A percentile compares a stretch with the other conserved stretches of the same genome.
Evolutionary conservation across 2,888 invertebrate species (phyloP).

Genomic region (Hoplodrina blanda): DNA sequence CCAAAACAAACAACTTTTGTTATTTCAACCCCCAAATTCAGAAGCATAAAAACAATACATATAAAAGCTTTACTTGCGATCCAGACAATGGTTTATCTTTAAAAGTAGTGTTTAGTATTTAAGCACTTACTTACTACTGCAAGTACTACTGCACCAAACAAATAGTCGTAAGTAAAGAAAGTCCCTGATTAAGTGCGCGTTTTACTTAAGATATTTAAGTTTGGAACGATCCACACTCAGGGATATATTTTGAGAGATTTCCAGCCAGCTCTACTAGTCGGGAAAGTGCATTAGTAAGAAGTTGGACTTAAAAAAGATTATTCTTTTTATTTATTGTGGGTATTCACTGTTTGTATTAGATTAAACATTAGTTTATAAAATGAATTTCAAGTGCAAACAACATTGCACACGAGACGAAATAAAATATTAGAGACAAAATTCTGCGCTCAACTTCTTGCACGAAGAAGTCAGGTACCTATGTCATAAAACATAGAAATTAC

Average conservation of each 20-base stretch:
- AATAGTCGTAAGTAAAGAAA: conserved; percentile 50
- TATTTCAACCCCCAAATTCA: neutral
- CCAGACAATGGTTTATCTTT: conserved; percentile 56
- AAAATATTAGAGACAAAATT: too few relatives aligned
- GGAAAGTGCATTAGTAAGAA: conserved; percentile 26
- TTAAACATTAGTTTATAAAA: neutral
- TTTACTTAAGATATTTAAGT: conserved; percentile 60
- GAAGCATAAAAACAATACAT: conserved; percentile 31
- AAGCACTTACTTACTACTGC: conserved; percentile 37
- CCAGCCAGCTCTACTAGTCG: conserved; percentile 25
- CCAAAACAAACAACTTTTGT: neutral
- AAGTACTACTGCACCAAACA: conserved; percentile 50
- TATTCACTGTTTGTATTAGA: neutral
- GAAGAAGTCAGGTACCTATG: too few relatives aligned
- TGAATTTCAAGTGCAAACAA: too few relatives aligned
- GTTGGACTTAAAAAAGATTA: conserved; percentile 10
- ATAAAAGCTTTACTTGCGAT: conserved; percentile 23
- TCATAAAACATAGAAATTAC: too few relatives aligned
- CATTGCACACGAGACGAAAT: too few relatives aligned
- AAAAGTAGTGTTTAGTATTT: conserved; percentile 50
- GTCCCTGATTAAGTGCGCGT: conserved; percentile 59
- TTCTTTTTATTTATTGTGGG: neutral
- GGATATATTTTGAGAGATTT: conserved; percentile 43
- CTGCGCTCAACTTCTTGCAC: too few relatives aligned
- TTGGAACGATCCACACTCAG: conserved; percentile 28